Conservation (phyloP, 2,797 vertebrate genomes). For the Pseudomugil gertrudae region DNA sequence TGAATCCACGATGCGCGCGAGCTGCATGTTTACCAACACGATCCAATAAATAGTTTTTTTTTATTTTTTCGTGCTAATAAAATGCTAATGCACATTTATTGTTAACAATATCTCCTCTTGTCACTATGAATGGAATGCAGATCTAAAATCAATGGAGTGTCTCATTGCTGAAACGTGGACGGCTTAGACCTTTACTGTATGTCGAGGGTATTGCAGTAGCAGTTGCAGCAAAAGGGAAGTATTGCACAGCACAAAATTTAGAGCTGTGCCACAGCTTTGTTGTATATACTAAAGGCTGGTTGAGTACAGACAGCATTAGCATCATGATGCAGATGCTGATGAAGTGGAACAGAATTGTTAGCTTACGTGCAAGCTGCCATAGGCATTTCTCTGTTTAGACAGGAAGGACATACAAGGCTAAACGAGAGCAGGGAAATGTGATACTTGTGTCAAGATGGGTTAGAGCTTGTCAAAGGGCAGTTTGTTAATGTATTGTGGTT, state of each 20-base stretch:
- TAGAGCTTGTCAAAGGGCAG: constrained; percentile 42
- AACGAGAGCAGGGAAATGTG: constrained; percentile 52
- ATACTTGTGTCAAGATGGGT: constrained; percentile 55
- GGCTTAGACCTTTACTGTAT: constrained; percentile 45
- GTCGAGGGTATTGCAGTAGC: constrained; percentile 58
- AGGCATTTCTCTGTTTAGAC: constrained; percentile 58
- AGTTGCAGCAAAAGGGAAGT: constrained; percentile 46
- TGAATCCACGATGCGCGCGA: constrained; percentile 38
- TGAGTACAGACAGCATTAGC: constrained; percentile 47
- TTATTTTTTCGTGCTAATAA: not conserved
- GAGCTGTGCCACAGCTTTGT: constrained; percentile 52
- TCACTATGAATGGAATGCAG: constrained; percentile 43
- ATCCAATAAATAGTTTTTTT: not conserved
- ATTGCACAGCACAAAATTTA: constrained; percentile 54
- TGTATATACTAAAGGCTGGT: constrained; percentile 49
- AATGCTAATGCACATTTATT: constrained; percentile 9
- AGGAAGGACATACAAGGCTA: constrained; percentile 49
- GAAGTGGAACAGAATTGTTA: constrained; percentile 17
- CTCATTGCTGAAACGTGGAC: constrained; percentile 42
- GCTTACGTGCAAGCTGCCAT: constrained; percentile 28
- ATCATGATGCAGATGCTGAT: constrained; percentile 52
- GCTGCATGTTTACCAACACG: constrained; percentile 28
- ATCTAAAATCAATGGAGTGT: constrained; percentile 61
- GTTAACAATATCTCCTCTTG: not conserved
- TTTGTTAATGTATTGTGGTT: constrained; percentile 51